phyloP scores from a whole-genome alignment of 64 coral and sea anemone species.

The Pocillopora damicornis region DNA sequence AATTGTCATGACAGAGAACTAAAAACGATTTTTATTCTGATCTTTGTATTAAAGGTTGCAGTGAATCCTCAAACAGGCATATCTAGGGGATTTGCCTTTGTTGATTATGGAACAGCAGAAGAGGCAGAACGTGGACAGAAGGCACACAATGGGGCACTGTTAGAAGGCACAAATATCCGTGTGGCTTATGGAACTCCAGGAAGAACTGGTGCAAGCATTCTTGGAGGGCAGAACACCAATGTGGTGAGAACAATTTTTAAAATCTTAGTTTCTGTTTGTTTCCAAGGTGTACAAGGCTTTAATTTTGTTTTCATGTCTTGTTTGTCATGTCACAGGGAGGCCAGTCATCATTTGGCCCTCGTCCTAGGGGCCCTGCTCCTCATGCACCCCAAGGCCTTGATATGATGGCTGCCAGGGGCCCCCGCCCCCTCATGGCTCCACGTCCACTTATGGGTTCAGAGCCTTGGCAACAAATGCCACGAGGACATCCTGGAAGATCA shows the following conservation, averaged over 20 bases:
- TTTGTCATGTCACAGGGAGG: conserved; percentile 1
- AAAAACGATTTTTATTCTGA: neutral
- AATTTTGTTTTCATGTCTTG: neutral
- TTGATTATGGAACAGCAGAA: conserved; percentile 74
- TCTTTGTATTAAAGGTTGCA: conserved; percentile 60
- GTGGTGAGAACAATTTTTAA: conserved; percentile 8
- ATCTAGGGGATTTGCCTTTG: conserved; percentile 94
- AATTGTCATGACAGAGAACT: too few species aligned
- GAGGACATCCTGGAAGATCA: conserved; percentile 23
- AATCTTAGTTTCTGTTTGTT: neutral
- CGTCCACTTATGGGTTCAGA: conserved; percentile 38
- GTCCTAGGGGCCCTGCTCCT: neutral
- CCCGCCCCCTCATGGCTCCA: conserved; percentile 48
- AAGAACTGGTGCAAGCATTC: conserved; percentile 75
- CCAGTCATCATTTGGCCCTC: neutral
- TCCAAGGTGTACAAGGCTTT: neutral
- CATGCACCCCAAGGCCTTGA: conserved; percentile 20
- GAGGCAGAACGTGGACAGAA: conserved; percentile 90
- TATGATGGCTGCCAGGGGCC: conserved; percentile 17
- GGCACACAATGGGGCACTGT: conserved; percentile 74
- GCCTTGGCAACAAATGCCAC: conserved; percentile 14
- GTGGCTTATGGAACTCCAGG: conserved; percentile 88
- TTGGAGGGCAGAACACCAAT: conserved; percentile 28
- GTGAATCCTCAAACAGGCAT: conserved; percentile 57
- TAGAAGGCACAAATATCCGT: conserved; percentile 74